phyloP scores from a whole-genome alignment of 2,797 vertebrate genomes.

The Euphonia xanthogaster region DNA sequence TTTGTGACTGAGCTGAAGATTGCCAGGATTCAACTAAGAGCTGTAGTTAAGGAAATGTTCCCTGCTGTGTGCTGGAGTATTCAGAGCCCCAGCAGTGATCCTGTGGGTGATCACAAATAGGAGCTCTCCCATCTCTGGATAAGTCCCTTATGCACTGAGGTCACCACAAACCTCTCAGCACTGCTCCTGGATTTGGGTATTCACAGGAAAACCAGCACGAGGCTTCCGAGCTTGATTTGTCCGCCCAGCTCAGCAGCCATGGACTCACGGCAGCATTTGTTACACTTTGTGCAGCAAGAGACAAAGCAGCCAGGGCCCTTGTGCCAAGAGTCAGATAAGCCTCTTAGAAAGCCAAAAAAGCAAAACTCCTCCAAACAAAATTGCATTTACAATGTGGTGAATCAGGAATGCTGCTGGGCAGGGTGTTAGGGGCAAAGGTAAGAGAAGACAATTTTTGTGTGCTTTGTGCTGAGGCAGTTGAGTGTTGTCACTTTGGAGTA shows the following conservation, averaged over 20 bases:
- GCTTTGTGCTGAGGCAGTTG: background rate
- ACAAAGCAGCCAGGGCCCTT: background rate
- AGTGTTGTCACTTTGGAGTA: background rate
- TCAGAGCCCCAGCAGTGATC: background rate
- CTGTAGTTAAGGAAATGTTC: background rate
- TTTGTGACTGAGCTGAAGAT: background rate
- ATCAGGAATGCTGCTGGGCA: background rate
- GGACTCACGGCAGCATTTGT: background rate
- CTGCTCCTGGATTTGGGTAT: background rate
- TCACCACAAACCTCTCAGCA: background rate
- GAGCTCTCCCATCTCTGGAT: background rate
- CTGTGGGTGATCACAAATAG: background rate
- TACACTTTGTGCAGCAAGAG: background rate
- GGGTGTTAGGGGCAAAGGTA: background rate
- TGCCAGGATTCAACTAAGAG: background rate
- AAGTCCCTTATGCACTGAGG: accelerated
- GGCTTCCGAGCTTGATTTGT: background rate
- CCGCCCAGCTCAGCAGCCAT: background rate
- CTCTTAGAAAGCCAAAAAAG: background rate
- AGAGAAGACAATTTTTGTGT: background rate
- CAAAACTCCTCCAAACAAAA: background rate
- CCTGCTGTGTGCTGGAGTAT: background rate
- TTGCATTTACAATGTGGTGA: background rate
- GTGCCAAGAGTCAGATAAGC: background rate
- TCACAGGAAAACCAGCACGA: background rate